Base-by-base conservation (phyloP, 1,140 invertebrate species). In the Bilobella aurantiaca region DNA sequence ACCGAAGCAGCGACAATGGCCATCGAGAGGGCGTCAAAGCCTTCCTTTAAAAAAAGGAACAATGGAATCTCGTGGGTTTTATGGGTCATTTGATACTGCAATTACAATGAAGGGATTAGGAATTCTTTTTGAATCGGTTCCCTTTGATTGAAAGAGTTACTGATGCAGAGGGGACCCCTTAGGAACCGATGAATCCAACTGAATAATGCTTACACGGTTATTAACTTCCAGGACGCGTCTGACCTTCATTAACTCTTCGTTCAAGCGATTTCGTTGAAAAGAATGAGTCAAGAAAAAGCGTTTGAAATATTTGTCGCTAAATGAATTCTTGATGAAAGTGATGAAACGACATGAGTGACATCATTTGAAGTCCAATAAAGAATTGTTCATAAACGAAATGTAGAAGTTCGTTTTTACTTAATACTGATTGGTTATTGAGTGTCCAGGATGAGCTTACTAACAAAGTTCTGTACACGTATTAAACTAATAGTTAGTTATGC, bases 101-200 rank as follows among this genome's bases (percentile, higher is more conserved):
- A 53, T 53, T 53, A 53, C 49, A 53, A 53, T 53, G 49, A 53
- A 8, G 49, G 23, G 49, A 53, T 53, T 53, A 53, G 49, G 21
- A 53, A 53, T 53, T 53, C 49, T 23, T 23, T 53, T 53, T 53
- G 49, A 53, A 23, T 16, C 49, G 34, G 34, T 53, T 53, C 8
- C 49, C 49, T 12, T 53, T 53, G 12, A 53, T 42, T 42, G 3
- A 53, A 53, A 53, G 49, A 53, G 49, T 53, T 53, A 53, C 49
- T 16, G 49, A 14, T 5, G 23, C 8, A 23, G 14, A 53, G 5
- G 12, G 21, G 49, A 23, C 49, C 12, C 8, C 12, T 23, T 23
- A 12, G 3, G 23, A 16, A 53, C 49, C 49, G 8, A 12, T 5
- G 23, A 18, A 5, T 53, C 49, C 12, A 53, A 12, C 49, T n/a